phyloP scores from a whole-genome alignment of 2,113 vertebrate species.

The Brienomyrus longianalis region DNA sequence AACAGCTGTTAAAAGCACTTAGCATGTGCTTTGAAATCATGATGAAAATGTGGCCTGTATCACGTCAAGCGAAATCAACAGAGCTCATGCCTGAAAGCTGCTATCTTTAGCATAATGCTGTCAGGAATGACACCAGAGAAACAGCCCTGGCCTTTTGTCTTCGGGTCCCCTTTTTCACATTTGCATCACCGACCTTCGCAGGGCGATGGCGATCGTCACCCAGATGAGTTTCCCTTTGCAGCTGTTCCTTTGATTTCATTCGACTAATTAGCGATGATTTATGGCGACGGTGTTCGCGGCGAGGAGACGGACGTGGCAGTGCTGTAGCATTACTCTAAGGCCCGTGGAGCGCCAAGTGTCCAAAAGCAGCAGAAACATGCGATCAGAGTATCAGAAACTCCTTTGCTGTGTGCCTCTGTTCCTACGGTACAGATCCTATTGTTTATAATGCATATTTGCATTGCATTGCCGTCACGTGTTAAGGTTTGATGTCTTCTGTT shows the following conservation, averaged over 20 bases:
- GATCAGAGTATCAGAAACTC: background rate
- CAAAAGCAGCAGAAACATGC: background rate
- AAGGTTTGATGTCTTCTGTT: background rate
- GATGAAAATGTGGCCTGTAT: background rate
- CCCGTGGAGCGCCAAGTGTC: background rate
- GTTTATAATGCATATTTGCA: background rate
- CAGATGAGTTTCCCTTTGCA: background rate
- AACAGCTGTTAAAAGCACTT: background rate
- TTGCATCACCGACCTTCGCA: background rate
- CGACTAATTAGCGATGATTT: background rate
- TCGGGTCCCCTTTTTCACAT: background rate
- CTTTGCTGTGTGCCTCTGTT: background rate
- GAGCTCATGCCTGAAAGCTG: background rate
- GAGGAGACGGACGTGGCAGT: background rate
- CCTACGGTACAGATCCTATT: background rate
- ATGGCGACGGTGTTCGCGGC: background rate
- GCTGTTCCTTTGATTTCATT: background rate
- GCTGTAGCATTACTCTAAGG: background rate
- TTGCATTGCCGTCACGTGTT: background rate
- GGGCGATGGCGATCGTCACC: background rate
- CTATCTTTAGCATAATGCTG: background rate
- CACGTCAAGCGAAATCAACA: background rate
- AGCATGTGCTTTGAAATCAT: background rate
- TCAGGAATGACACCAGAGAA: background rate
- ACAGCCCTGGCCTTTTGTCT: background rate